Evolutionary conservation across 1,140 invertebrate genomes (phyloP).

Genomic region (Platorchestia sp.): DNA sequence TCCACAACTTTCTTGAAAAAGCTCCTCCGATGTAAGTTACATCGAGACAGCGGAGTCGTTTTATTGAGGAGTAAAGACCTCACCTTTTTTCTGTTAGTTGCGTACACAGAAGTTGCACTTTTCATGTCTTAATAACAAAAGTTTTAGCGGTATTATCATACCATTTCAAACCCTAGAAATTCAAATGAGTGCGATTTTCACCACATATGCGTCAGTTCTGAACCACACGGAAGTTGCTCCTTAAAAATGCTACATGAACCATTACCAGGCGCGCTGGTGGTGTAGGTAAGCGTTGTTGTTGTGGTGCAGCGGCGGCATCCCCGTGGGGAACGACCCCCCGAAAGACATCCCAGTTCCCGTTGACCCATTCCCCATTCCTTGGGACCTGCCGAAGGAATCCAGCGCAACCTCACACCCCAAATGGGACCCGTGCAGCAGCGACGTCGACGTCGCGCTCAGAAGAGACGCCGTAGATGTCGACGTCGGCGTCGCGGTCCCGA

Average conservation of each 20-base stretch:
- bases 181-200: neutral
- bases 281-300: slow-evolving; percentile 67
- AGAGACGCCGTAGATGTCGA: neutral
- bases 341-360: slow-evolving; percentile 61
- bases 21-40: neutral
- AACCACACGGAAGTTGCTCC: neutral
- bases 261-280: slow-evolving; percentile 67
- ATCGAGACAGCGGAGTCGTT: neutral
- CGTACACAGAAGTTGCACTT: neutral
- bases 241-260: neutral
- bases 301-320: slow-evolving; percentile 66
- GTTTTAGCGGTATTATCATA: neutral
- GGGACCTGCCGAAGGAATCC: slow-evolving; percentile 14
- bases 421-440: slow-evolving; percentile 17
- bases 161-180: neutral
- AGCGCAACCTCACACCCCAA: neutral
- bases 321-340: slow-evolving; percentile 64
- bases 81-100: neutral
- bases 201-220: neutral
- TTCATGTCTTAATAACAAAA: neutral
- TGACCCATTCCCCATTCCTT: slow-evolving; percentile 40
- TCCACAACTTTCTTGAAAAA: neutral
- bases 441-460: neutral
- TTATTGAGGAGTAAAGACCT: neutral
- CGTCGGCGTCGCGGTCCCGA: neutral